Evolutionary conservation across 2,113 vertebrate species (phyloP).

Genomic region (Petromus typicus): DNA sequence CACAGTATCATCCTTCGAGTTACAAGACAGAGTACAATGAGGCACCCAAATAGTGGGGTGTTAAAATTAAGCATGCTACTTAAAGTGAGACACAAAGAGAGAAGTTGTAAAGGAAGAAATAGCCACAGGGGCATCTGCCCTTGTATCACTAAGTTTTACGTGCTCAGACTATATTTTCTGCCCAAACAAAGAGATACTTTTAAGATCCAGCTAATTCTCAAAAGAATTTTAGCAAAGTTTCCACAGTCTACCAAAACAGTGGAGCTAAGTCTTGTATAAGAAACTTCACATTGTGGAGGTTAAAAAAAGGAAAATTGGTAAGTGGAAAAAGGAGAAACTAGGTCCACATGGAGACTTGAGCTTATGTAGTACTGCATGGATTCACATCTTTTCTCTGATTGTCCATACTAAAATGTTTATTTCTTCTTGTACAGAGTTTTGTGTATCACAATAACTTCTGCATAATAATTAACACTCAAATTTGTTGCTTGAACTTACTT

Average conservation of each 20-base stretch:
- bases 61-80: conserved; percentile 62
- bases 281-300: not conserved
- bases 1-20: conserved; percentile 30
- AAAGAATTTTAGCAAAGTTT: conserved; percentile 26
- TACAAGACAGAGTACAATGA: conserved; percentile 44
- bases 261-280: not conserved
- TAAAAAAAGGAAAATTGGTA: not conserved
- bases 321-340: not conserved
- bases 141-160: not conserved
- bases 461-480: not conserved
- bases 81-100: conserved; percentile 67
- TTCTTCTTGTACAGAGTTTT: not conserved
- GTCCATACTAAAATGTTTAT: no score
- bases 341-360: not conserved
- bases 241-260: not conserved
- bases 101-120: conserved; percentile 34
- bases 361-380: not conserved
- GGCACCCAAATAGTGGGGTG: conserved; percentile 45
- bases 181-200: conserved; percentile 48
- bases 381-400: not conserved
- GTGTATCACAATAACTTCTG: not conserved
- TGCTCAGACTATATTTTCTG: conserved; percentile 62
- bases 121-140: not conserved
- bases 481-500: not conserved
- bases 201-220: conserved; percentile 55